These are phyloP conservation scores for Chrysomela aeneicollis DNA, from an alignment of 2,888 invertebrate genomes.

Conservation along the genomic window DNA sequence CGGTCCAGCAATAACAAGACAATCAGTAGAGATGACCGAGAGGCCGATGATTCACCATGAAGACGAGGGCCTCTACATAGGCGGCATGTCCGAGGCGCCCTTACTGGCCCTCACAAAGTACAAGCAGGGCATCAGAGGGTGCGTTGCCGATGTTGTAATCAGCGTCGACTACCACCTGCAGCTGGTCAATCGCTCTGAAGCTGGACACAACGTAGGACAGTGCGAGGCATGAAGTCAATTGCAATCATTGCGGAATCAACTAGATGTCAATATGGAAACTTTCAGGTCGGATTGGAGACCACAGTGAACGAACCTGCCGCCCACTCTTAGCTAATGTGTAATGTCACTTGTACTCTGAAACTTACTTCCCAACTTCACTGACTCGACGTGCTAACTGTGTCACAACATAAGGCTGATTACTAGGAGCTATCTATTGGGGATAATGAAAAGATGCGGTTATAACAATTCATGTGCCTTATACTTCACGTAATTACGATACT, in stretches of 20 bases:
- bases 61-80: constrained; percentile 88
- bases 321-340: constrained; percentile 35
- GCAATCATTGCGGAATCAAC: constrained; percentile 22
- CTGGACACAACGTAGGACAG: constrained; percentile 61
- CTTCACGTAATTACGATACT: constrained; percentile 18
- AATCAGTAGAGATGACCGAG: constrained; percentile 77
- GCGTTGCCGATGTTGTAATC: constrained; percentile 69
- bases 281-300: constrained; percentile 37
- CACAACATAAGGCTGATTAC: constrained; percentile 57
- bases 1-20: constrained; percentile 78
- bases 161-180: constrained; percentile 68
- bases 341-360: constrained; percentile 36
- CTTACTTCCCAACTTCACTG: constrained; percentile 36
- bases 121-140: constrained; percentile 67
- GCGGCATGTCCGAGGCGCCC: constrained; percentile 62
- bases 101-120: constrained; percentile 62
- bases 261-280: constrained; percentile 43
- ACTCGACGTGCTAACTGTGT: constrained; percentile 53
- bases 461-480: constrained; percentile 37
- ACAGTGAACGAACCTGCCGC: constrained; percentile 22
- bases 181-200: constrained; percentile 62
- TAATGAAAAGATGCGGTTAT: constrained; percentile 37
- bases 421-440: constrained; percentile 1
- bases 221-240: constrained; percentile 53
- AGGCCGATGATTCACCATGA: constrained; percentile 67